Conservation (phyloP, 2,888 invertebrate species). For the Frankliniella fusca region DNA sequence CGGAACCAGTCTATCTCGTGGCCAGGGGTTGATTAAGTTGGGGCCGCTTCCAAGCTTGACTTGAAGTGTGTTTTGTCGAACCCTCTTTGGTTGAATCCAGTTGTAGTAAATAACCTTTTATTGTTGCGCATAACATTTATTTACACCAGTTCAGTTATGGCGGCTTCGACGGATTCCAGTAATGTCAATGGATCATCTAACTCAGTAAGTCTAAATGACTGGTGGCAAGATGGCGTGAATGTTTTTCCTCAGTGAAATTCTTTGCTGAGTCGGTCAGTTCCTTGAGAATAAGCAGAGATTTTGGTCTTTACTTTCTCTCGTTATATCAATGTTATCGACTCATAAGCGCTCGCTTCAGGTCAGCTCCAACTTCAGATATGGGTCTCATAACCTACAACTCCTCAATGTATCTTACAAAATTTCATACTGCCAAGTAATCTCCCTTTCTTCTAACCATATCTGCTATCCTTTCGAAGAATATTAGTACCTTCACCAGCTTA, state of each 20-base stretch:
- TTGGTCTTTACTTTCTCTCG: neutral
- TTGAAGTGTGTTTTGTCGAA: too few relatives aligned
- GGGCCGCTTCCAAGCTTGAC: too few relatives aligned
- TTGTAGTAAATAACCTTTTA: neutral
- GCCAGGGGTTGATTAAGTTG: too few relatives aligned
- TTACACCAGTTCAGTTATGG: neutral
- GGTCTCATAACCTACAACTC: neutral
- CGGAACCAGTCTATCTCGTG: too few relatives aligned
- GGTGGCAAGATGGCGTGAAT: constrained; percentile 16
- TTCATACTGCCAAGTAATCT: neutral
- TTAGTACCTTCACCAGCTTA: neutral
- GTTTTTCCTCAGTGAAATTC: neutral
- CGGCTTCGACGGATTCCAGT: neutral
- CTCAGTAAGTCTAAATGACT: neutral
- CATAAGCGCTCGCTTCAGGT: neutral
- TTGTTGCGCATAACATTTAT: neutral
- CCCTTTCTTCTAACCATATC: neutral
- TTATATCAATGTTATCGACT: neutral
- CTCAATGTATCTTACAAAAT: neutral
- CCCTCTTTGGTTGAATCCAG: neutral
- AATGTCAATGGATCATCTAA: constrained; percentile 11
- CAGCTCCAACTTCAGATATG: neutral
- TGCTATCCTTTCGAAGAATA: neutral
- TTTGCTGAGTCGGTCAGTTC: neutral
- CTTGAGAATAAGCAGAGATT: neutral